Base-by-base conservation (phyloP, 2,113 vertebrate genomes). In the Salminus brasiliensis region DNA sequence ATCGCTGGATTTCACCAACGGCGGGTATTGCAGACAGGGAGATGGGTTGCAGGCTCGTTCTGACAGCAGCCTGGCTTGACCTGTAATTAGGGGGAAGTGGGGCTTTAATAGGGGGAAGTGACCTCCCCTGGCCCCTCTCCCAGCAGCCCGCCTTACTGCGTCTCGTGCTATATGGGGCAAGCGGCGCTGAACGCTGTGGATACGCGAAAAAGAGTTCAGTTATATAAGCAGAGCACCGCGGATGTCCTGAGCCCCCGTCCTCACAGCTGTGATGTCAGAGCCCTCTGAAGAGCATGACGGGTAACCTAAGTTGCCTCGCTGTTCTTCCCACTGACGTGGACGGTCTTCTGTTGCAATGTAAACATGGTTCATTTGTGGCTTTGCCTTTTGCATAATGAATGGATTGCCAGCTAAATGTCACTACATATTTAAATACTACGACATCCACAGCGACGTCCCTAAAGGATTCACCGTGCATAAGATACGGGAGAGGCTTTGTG, bases 141-240 rank as follows among this genome's bases (percentile, higher is more conserved):
- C 73, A 49, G 84, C 85, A 83, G 87, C 72, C 10, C 87, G 86
- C 70, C 8, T 87, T 85, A 85, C 85, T 73, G 53, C n/a, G 82
- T 84, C 89, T 89, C 88, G 85, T 88, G 77, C 73, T 88, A 84
- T 68, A 74, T 78, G 74, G 69, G 79, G 85, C 83, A n/a, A 83
- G 70, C 63, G 32, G 57, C 29, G 78, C 81, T 74, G 76, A 86
- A 82, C 72, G 83, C 85, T 85, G 66, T 47, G 83, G 88, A 86
- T 88, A 80, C 76, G 79, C 53, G 80, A 77, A 47, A 82, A 85
- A 81, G 81, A 83, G 81, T 85, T 81, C 80, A 83, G 86, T 93
- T 90, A 91, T 88, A 84, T 92, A 93, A 93, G 87, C 79, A 59
- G 32, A 55, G 62, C 83, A 85, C 86, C 87, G 88, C 88, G 88